A percentile compares a stretch with the other conserved stretches of the same genome.
Evolutionary conservation across 2,797 vertebrate species (phyloP).

Genomic region (Esox masquinongy): DNA sequence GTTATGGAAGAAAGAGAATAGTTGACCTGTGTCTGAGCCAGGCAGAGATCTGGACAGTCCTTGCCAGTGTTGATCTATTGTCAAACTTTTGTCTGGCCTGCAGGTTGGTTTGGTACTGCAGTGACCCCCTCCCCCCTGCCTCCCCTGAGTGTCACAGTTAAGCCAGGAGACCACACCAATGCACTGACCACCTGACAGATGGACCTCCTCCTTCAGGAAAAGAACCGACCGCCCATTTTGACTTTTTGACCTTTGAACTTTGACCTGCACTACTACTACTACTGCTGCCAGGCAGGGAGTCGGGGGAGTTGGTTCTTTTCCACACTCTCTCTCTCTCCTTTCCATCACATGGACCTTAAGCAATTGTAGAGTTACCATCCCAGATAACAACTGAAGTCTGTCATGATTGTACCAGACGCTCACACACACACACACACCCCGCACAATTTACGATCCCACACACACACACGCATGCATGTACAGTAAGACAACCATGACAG

Average conservation of each 20-base stretch:
- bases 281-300: conserved; percentile 71
- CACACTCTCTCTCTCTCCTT: conserved; percentile 39
- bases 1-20: not conserved
- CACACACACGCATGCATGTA: conserved; percentile 20
- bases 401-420: conserved; percentile 65
- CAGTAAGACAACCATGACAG: conserved; percentile 30
- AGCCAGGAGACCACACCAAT: conserved; percentile 70
- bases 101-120: conserved; percentile 97
- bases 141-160: conserved; percentile 54
- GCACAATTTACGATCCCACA: conserved; percentile 50
- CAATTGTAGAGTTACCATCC: conserved; percentile 73
- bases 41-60: not conserved
- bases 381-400: conserved; percentile 63
- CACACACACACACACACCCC: conserved; percentile 48
- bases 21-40: not conserved
- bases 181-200: conserved; percentile 66
- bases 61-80: no score
- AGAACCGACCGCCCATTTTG: conserved; percentile 71
- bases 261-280: conserved; percentile 79
- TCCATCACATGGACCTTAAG: conserved; percentile 76
- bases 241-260: conserved; percentile 73
- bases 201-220: conserved; percentile 70
- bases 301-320: conserved; percentile 33
- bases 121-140: conserved; percentile 68
- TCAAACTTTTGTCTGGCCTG: conserved; percentile 3